A percentile compares a stretch with the other conserved stretches of the same genome.
Conservation (phyloP, 2,797 vertebrate genomes). For the Melanogrammus aeglefinus region DNA sequence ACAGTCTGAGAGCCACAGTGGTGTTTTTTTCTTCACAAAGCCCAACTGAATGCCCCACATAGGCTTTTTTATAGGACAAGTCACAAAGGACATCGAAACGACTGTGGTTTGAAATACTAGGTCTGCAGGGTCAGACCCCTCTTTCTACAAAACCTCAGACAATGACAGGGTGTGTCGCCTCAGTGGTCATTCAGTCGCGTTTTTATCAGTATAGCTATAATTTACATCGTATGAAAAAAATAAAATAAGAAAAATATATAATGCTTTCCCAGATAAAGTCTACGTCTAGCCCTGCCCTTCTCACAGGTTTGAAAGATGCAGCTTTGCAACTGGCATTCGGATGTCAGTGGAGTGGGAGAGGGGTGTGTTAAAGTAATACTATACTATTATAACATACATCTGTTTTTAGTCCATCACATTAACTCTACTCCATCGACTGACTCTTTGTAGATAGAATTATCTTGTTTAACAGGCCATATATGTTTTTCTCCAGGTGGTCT, state of each 20-base stretch:
- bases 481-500: neutral
- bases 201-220: neutral
- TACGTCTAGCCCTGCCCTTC: neutral
- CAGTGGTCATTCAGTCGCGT: neutral
- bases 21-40: neutral
- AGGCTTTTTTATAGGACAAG: neutral
- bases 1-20: neutral
- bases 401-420: neutral
- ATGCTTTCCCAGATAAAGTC: neutral
- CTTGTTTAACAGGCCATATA: neutral
- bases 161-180: neutral
- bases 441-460: neutral
- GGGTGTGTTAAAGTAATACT: neutral
- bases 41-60: neutral
- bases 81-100: neutral
- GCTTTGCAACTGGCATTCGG: neutral
- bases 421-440: neutral
- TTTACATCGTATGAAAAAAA: neutral
- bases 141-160: neutral
- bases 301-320: neutral
- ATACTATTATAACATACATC: neutral
- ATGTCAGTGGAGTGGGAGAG: neutral
- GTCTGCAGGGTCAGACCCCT: neutral
- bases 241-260: neutral
- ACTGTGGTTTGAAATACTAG: constrained; percentile 1